phyloP scores from a whole-genome alignment of 2,113 vertebrate genomes.

The Bubalus kerabau region DNA sequence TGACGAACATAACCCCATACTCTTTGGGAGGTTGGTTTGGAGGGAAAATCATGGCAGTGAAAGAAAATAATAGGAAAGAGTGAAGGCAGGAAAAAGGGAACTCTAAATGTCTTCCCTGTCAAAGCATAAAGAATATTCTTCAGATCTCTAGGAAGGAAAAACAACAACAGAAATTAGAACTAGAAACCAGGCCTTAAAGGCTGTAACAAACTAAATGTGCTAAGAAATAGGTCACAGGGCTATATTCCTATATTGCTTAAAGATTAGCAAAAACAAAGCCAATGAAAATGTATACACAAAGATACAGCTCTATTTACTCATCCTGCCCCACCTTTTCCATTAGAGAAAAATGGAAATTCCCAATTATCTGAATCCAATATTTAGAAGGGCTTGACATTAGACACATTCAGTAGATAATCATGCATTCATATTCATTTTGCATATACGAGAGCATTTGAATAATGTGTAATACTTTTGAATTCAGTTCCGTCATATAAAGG shows the following conservation, averaged over 20 bases:
- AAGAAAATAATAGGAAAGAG: background rate
- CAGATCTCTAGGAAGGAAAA: background rate
- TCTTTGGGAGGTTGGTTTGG: background rate
- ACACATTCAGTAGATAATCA: background rate
- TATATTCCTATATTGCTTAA: background rate
- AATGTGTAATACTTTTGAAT: background rate
- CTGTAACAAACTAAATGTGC: background rate
- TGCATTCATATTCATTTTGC: background rate
- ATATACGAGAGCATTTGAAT: background rate
- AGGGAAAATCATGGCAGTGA: background rate
- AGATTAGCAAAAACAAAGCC: background rate
- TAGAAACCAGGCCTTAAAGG: background rate
- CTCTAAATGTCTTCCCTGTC: background rate
- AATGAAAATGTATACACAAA: background rate
- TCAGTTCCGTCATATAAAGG: background rate
- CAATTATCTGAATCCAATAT: background rate
- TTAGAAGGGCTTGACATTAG: background rate
- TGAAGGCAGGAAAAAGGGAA: background rate
- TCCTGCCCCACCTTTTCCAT: background rate
- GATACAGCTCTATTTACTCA: background rate
- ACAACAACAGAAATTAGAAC: background rate
- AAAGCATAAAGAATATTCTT: background rate
- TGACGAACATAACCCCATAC: background rate
- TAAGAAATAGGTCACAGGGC: background rate
- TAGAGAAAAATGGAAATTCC: background rate